A percentile compares a stretch with the other conserved stretches of the same genome.
These are phyloP conservation scores for Dunckerocampus dactyliophorus DNA, from an alignment of 2,113 vertebrate genomes.

Conservation along the genomic window DNA sequence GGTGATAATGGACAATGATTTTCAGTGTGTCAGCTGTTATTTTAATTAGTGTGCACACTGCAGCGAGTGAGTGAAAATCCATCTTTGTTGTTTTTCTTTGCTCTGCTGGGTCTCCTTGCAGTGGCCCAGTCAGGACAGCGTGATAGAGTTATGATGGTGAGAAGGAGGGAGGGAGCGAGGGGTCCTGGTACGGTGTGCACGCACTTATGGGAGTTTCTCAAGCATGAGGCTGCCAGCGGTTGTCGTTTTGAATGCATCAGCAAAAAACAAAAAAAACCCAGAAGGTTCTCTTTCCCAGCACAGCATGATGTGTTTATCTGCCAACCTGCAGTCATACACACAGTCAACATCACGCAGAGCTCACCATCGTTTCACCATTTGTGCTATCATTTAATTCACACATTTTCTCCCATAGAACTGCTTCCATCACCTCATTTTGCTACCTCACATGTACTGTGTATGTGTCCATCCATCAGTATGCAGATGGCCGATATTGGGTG, in stretches of 20 bases:
- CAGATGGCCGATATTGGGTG: conserved; percentile 93
- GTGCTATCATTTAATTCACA: not conserved
- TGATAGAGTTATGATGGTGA: conserved; percentile 76
- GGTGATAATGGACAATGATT: no score
- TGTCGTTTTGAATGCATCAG: conserved; percentile 20
- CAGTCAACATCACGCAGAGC: conserved; percentile 39
- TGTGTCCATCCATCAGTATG: conserved; percentile 78
- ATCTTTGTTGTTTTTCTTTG: conserved; percentile 27
- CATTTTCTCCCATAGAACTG: conserved; percentile 2
- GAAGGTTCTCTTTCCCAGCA: conserved; percentile 19
- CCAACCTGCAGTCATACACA: conserved; percentile 59
- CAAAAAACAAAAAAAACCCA: conserved; percentile 4
- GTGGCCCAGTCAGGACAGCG: conserved; percentile 69
- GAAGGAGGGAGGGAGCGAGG: conserved; percentile 6
- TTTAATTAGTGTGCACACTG: not conserved
- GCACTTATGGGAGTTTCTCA: conserved; percentile 13
- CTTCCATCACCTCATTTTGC: conserved; percentile 2
- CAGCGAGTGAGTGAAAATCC: conserved; percentile 14
- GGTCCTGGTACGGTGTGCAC: conserved; percentile 32
- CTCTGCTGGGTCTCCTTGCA: conserved; percentile 54
- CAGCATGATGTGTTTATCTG: conserved; percentile 43
- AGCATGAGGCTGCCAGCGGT: conserved; percentile 27
- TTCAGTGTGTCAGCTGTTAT: no score
- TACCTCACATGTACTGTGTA: not conserved
- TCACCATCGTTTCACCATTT: conserved; percentile 1